phyloP scores from a whole-genome alignment of 1,140 invertebrate species.

The Ylistrum balloti region DNA sequence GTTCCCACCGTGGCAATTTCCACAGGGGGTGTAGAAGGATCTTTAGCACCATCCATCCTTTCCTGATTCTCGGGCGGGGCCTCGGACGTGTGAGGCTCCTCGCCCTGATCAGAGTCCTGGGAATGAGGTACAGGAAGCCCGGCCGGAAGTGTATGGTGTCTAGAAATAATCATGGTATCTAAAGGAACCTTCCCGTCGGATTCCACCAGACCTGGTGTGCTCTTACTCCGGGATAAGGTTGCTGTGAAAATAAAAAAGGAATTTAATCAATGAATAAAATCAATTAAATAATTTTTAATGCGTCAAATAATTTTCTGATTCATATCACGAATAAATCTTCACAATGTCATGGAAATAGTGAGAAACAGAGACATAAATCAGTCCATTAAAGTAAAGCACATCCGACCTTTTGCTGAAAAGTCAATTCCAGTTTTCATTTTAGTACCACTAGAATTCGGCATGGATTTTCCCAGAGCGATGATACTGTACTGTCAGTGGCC shows the following conservation, averaged over 20 bases:
- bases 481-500: no score
- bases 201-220: constrained; percentile 96
- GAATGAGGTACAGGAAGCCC: constrained; percentile 80
- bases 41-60: constrained; percentile 51
- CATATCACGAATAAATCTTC: no score
- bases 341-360: no score
- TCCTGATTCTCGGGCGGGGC: constrained; percentile 58
- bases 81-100: constrained; percentile 50
- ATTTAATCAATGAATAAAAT: no score
- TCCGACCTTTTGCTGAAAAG: no score
- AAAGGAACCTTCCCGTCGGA: constrained; percentile 92
- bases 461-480: no score
- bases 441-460: no score
- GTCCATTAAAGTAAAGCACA: no score
- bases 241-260: constrained; percentile 86
- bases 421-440: no score
- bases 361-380: no score
- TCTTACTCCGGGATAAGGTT: constrained; percentile 96
- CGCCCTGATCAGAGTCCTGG: constrained; percentile 43
- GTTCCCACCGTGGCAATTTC: constrained; percentile 66
- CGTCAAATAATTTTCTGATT: no score
- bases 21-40: constrained; percentile 50
- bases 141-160: constrained; percentile 84
- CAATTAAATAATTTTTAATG: no score
- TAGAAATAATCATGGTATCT: constrained; percentile 89